Evolutionary conservation across 2,797 vertebrate genomes (phyloP), one percentile per base, ranked within the genome.

Genomic region (Pyrocephalus nanus): DNA sequence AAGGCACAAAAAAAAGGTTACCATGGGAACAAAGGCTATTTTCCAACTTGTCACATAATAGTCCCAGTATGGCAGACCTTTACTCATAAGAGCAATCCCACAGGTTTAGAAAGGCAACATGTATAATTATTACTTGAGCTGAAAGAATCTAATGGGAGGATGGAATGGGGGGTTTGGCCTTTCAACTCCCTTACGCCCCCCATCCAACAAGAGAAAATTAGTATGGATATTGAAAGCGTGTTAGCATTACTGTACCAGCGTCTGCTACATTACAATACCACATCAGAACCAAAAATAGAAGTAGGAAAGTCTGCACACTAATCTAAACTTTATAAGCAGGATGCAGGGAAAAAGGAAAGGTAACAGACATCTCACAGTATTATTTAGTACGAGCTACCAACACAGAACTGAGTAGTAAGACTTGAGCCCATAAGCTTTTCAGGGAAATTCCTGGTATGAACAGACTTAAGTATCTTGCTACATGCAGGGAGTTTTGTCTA

Each of bases 1-100:
- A 93, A 80, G 83, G 88, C 62, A 95, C 75, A 88, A 86, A 86
- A 94, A 96, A 97, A 91, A 96, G 91, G 96, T 97, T 97, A 93
- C 95, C 94, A 97, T 97, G 92, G 97, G 95, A 97, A 97, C 96
- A 94, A 92, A 94, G 93, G 90, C 90, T 93, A 70, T 88, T 95
- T 96, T 95, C 91, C 92, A 96, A 73, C 88, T 91, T 94, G 92
- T 93, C 95, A 97, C 96, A 96, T 95, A 92, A 96, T 93, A 97
- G 93, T 85, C 91, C 93, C 94, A 91, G 85, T 95, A 95, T 91
- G 89, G 94, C 67, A 96, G 92, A 89, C 93, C 92, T 93, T 86
- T 88, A 73, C 90, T 96, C 72, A 47, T 88, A 94, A 86, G 77
- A 96, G 95, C 85, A 94, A 93, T 93, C 83, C 93, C 90, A 88